These are phyloP conservation scores for Amphiduros pacificus DNA, from an alignment of 2,888 invertebrate species.

Conservation along the genomic window DNA sequence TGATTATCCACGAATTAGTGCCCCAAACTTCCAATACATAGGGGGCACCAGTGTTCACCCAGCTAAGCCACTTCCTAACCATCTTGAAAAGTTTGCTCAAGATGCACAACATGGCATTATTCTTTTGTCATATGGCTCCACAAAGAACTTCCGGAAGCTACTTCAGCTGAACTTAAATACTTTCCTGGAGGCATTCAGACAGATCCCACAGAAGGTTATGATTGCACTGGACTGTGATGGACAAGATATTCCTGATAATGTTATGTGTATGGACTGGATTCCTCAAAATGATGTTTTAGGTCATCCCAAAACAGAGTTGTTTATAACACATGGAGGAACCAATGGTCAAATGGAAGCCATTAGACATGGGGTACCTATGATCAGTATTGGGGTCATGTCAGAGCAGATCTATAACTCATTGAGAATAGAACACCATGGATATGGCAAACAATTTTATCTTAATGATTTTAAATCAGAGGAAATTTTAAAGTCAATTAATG, in stretches of 20 bases:
- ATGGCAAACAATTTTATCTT: background rate
- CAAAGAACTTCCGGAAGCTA: background rate
- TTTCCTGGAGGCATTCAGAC: background rate
- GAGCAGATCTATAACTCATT: constrained; percentile 7
- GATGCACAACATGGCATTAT: background rate
- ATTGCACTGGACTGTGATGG: no score
- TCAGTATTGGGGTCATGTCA: background rate
- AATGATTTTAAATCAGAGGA: background rate
- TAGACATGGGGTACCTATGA: constrained; percentile 1
- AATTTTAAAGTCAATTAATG: background rate
- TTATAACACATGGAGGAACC: constrained; percentile 7
- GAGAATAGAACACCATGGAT: background rate
- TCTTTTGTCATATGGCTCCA: background rate
- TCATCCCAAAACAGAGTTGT: background rate
- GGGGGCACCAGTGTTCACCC: constrained; percentile 4
- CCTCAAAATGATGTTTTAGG: constrained; percentile 7
- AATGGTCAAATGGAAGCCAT: constrained; percentile 11
- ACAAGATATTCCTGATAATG: background rate
- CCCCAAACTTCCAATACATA: constrained; percentile 2
- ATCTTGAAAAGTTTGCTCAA: background rate
- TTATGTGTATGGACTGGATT: background rate
- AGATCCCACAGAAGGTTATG: background rate
- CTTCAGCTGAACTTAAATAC: background rate
- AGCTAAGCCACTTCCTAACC: background rate
- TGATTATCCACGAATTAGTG: background rate